Base-by-base conservation (phyloP, 2,888 invertebrate species). In the Eupsilia transversa region DNA sequence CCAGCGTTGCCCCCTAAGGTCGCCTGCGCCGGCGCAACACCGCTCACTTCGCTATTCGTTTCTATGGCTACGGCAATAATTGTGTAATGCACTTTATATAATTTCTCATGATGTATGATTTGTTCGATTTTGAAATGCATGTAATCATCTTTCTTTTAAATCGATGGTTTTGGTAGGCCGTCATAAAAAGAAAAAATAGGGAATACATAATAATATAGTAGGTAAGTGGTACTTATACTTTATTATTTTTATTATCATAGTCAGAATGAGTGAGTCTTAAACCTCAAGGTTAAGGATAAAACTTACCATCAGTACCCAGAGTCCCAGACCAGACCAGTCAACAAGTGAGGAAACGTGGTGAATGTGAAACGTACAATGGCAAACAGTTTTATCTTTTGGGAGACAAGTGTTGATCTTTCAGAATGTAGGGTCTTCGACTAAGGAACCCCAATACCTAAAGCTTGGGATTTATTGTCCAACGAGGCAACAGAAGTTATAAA, bases 71-170 rank as follows among this genome's bases (percentile, higher is more conserved):
- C 52, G 54, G 61, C 66, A 59, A 57, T 60, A 41, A 74, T 86
- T 83, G 85, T 79, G 86, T 74, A 86, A 86, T 77, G 73, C 65
- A 65, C 27, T 61, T 79, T 86, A 86, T 77, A 54, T 86, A 77
- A 86, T 75, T 63, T 41, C 33, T 68, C 65, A 68, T 43, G 46
- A 38, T 59, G 43, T 72, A 43, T 60, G 30, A 56, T 20, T 78
- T 67, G 35, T 67, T 67, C 17, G 33, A 30, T 60, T 67, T 72
- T 52, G 27, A 49, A 72, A 67, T 46, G 52, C 30, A 49, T 35
- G 41, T 63, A 41, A 61, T 43, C 52, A 23, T n/a, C 38, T 66
- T 66, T 80, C 20, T 52, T 33, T 49, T 14, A 35, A 49, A 66
- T 60, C 17, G 33, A 43, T 64, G 17, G 52, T 41, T 59, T 49